phyloP scores from a whole-genome alignment of 2,888 invertebrate species.

The Megastigmus dorsalis region DNA sequence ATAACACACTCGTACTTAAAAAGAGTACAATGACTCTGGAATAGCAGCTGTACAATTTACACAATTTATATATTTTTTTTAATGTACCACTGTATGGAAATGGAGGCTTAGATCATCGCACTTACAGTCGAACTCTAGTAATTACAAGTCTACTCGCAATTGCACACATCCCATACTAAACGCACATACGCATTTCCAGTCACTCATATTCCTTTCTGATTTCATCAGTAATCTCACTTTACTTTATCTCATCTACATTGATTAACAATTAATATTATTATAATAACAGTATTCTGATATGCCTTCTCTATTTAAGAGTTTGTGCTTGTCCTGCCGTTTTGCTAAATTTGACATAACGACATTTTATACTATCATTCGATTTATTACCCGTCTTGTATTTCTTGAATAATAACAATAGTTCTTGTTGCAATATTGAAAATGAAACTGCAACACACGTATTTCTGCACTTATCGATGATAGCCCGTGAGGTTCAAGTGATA shows the following conservation, averaged over 20 bases:
- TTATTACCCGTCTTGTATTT: conserved; percentile 55
- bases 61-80: conserved; percentile 39
- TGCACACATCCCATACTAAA: conserved; percentile 69
- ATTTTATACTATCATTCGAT: conserved; percentile 51
- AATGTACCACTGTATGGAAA: conserved; percentile 34
- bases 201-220: conserved; percentile 54
- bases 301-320: conserved; percentile 62
- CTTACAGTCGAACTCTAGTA: conserved; percentile 46
- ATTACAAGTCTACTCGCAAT: conserved; percentile 59
- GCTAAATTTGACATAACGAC: conserved; percentile 58
- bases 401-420: conserved; percentile 25
- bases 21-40: conserved; percentile 33
- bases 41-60: conserved; percentile 52
- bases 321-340: conserved; percentile 30
- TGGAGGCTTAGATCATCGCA: conserved; percentile 52
- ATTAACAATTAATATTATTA: conserved; percentile 68
- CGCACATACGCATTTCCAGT: conserved; percentile 62
- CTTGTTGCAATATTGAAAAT: conserved; percentile 13
- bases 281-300: conserved; percentile 73
- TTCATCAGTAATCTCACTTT: conserved; percentile 48
- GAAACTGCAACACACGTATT: neutral
- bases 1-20: conserved; percentile 42
- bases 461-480: neutral
- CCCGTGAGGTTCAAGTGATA: neutral
- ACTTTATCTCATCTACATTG: conserved; percentile 61